These are phyloP conservation scores for Semotilus atromaculatus DNA, from an alignment of 2,797 vertebrate species.

Conservation along the genomic window DNA sequence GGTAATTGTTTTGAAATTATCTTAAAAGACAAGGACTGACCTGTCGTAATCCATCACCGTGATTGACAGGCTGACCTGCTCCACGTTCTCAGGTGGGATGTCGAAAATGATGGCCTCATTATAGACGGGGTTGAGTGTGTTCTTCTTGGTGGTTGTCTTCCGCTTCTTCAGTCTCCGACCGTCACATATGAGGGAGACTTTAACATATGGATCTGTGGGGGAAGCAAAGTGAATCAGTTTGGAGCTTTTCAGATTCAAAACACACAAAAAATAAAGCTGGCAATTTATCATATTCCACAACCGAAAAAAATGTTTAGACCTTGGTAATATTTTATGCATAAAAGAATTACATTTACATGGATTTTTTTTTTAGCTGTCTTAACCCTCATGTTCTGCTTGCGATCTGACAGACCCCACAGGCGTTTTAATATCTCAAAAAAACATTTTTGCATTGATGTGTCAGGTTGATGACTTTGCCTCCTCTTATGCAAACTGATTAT, in stretches of 20 bases:
- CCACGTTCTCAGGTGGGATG: constrained; percentile 97
- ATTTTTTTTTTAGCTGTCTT: not conserved
- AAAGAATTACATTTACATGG: not conserved
- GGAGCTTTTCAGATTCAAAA: not conserved
- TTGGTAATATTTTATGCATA: not conserved
- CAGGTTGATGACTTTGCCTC: not conserved
- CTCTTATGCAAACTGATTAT: not conserved
- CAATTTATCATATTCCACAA: not conserved
- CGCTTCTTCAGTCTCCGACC: constrained; percentile 93
- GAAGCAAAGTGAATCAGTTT: not conserved
- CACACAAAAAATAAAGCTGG: not conserved
- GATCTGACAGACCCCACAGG: not conserved
- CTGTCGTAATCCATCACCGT: constrained; percentile 98
- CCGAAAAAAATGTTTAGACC: not conserved
- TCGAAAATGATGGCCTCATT: constrained; percentile 99
- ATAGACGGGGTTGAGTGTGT: constrained; percentile 93
- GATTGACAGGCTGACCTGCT: constrained; percentile 97
- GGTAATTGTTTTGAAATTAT: not conserved
- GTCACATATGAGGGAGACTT: constrained; percentile 95
- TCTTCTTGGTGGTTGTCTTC: constrained; percentile 97
- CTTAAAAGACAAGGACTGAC: constrained; percentile 71
- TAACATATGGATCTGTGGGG: constrained; percentile 91
- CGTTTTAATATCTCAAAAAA: not conserved
- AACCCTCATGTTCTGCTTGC: not conserved
- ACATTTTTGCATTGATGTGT: not conserved